phyloP scores from a whole-genome alignment of 2,113 vertebrate species.

The Prunella himalayana region DNA sequence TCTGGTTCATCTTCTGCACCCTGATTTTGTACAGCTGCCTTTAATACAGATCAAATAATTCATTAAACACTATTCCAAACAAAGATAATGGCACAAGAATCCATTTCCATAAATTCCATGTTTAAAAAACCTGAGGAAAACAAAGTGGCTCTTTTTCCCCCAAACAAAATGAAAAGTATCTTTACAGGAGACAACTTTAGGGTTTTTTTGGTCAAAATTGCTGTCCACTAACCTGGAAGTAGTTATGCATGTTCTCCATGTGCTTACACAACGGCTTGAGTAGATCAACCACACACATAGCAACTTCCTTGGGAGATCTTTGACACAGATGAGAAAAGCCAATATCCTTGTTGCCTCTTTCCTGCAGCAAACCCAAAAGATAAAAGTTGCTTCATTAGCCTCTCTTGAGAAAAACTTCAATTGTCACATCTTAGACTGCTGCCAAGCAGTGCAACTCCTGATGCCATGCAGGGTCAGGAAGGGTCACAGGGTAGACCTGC shows the following conservation, averaged over 20 bases:
- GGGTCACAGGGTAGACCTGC: neutral
- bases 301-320: slow-evolving; percentile 80
- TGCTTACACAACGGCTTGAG: slow-evolving; percentile 88
- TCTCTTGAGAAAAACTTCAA: neutral
- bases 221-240: slow-evolving; percentile 84
- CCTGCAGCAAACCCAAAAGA: slow-evolving; percentile 70
- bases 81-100: neutral
- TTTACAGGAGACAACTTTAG: neutral
- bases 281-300: slow-evolving; percentile 72
- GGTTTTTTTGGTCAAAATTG: neutral
- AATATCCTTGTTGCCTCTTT: slow-evolving; percentile 73
- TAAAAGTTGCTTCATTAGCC: neutral
- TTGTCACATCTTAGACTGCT: neutral
- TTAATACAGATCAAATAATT: neutral
- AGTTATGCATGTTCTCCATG: slow-evolving; percentile 94
- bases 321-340: slow-evolving; percentile 92
- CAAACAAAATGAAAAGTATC: neutral
- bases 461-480: neutral
- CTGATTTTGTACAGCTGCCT: slow-evolving; percentile 77
- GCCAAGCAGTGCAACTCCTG: neutral
- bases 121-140: neutral
- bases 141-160: neutral
- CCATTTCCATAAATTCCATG: neutral
- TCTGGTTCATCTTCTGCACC: slow-evolving; percentile 70
- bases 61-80: neutral